Conservation (phyloP, 2,113 vertebrate species). For the Aythya baeri region DNA sequence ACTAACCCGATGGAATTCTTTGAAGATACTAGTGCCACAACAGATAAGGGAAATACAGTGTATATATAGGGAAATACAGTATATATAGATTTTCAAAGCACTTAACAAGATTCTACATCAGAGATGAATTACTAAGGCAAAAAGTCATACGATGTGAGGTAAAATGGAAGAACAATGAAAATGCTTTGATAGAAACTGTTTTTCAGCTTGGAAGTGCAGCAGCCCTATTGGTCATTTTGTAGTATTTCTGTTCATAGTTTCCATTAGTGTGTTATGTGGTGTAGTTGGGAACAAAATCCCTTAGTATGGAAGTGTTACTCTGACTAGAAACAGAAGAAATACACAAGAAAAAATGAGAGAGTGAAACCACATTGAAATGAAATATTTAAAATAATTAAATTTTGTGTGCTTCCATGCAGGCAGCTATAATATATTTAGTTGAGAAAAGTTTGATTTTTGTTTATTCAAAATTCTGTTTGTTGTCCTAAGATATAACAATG, state of each 20-base stretch:
- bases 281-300: neutral
- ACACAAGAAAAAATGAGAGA: neutral
- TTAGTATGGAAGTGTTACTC: neutral
- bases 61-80: neutral
- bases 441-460: neutral
- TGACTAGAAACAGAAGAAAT: neutral
- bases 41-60: neutral
- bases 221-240: neutral
- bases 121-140: neutral
- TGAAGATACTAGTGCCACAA: constrained; percentile 11
- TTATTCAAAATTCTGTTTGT: neutral
- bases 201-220: neutral
- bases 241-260: neutral
- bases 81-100: constrained; percentile 31
- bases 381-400: neutral
- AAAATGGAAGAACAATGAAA: neutral
- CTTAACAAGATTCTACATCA: neutral
- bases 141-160: neutral
- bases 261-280: neutral
- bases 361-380: neutral
- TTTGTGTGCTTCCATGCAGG: neutral
- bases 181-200: neutral
- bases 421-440: neutral
- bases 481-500: neutral
- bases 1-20: constrained; percentile 14